Percentiles rank a stretch among this genome's conserved stretches.
Conservation (phyloP, 2,797 vertebrate species). For the Melanotaenia parkinsoni region DNA sequence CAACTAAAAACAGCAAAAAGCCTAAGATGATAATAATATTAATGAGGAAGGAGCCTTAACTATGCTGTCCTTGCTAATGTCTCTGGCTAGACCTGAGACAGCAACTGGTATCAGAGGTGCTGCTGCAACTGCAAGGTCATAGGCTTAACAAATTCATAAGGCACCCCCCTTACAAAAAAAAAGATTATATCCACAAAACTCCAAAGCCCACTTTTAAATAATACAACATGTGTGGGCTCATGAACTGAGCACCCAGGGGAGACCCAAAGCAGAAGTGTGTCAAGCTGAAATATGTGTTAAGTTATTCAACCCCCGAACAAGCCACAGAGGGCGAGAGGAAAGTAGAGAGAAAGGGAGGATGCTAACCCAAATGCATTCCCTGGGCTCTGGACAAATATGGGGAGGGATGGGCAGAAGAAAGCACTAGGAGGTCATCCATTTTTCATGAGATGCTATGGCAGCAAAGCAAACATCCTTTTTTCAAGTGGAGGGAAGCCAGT, state of each 20-base stretch:
- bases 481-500: slow-evolving; percentile 50
- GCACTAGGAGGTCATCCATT: slow-evolving; percentile 78
- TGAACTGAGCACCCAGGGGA: slow-evolving; percentile 70
- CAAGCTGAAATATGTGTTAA: slow-evolving; percentile 81
- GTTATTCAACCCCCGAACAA: slow-evolving; percentile 73
- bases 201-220: slow-evolving; percentile 72
- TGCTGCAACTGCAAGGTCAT: slow-evolving; percentile 51
- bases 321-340: slow-evolving; percentile 21
- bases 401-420: slow-evolving; percentile 66
- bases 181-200: slow-evolving; percentile 49
- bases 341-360: slow-evolving; percentile 31
- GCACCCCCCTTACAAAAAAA: slow-evolving; percentile 26
- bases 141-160: slow-evolving; percentile 37
- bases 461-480: slow-evolving; percentile 78
- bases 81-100: slow-evolving; percentile 11
- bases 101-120: slow-evolving; percentile 30
- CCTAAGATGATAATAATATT: neutral
- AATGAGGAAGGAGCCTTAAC: neutral
- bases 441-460: slow-evolving; percentile 80
- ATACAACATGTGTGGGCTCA: slow-evolving; percentile 76
- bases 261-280: slow-evolving; percentile 75
- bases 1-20: slow-evolving; percentile 15
- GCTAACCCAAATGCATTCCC: slow-evolving; percentile 69
- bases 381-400: slow-evolving; percentile 65
- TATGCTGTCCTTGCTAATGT: slow-evolving; percentile 7